Evolutionary conservation across 2,797 vertebrate genomes (phyloP).

Genomic region (Cryptoprocta ferox): DNA sequence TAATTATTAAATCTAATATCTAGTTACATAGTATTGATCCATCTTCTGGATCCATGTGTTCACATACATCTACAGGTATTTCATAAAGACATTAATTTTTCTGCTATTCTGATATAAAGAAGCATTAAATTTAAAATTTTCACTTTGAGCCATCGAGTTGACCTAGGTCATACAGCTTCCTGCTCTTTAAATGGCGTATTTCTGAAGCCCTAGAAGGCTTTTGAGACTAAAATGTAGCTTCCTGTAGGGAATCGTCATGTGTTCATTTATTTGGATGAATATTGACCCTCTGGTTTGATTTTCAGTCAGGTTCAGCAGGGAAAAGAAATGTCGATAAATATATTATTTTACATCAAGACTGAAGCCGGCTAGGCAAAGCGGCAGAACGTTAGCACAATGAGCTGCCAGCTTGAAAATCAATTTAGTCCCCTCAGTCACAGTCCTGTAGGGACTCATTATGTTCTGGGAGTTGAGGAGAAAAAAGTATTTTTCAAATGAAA

Average conservation of each 20-base stretch:
- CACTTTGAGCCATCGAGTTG: neutral
- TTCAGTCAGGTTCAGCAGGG: conserved; percentile 36
- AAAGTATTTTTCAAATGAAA: conserved; percentile 2
- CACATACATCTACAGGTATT: neutral
- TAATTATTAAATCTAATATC: neutral
- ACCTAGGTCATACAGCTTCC: neutral
- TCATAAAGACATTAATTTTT: conserved; percentile 32
- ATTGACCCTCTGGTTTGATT: conserved; percentile 55
- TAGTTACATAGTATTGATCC: neutral
- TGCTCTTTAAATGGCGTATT: neutral
- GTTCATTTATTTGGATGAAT: conserved; percentile 57
- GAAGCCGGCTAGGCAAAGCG: conserved; percentile 56
- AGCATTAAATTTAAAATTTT: conserved; percentile 1
- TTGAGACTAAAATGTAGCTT: conserved; percentile 58
- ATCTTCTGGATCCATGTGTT: conserved; percentile 5
- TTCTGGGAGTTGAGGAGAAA: conserved; percentile 46
- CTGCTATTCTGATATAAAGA: neutral
- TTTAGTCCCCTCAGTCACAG: conserved; percentile 63
- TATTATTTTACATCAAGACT: conserved; percentile 56
- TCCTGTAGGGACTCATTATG: conserved; percentile 65
- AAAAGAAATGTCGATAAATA: conserved; percentile 67
- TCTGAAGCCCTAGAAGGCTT: conserved; percentile 55
- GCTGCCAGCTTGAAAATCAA: conserved; percentile 59
- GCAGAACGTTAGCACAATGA: conserved; percentile 63
- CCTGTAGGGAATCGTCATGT: conserved; percentile 59